Percentiles rank a stretch among this genome's conserved stretches.
Evolutionary conservation across 2,797 vertebrate genomes (phyloP).

Genomic region (Galagoides demidoff): DNA sequence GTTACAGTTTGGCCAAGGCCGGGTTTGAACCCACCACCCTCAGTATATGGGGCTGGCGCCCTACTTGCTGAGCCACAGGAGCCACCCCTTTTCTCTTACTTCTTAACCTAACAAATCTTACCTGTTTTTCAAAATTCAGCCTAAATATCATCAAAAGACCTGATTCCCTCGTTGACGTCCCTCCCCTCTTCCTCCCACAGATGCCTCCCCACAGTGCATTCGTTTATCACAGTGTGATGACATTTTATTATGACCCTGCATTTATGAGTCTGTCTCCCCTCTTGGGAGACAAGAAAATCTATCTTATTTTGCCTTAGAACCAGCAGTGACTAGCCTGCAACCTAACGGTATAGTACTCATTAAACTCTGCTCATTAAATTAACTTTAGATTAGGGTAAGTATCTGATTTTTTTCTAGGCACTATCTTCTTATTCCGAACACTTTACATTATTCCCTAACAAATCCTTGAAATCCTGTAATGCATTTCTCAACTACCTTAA

Average conservation of each 20-base stretch:
- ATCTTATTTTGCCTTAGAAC: neutral
- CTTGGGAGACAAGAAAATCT: neutral
- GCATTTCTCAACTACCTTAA: slow-evolving; percentile 9
- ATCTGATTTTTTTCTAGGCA: neutral
- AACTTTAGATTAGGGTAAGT: slow-evolving; percentile 25
- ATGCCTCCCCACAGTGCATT: no score
- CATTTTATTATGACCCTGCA: neutral
- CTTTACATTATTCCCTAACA: slow-evolving; percentile 20
- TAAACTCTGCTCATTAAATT: slow-evolving; percentile 28
- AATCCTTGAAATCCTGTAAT: slow-evolving; percentile 37
- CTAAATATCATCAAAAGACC: neutral
- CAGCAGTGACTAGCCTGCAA: neutral
- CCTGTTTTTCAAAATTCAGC: neutral
- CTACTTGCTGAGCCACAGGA: no score
- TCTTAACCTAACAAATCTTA: neutral
- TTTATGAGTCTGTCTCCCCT: neutral
- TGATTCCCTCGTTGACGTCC: neutral
- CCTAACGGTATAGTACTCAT: neutral
- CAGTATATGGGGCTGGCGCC: no score
- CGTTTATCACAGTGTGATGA: neutral
- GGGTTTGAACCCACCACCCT: no score
- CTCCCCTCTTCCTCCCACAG: neutral
- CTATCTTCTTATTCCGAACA: slow-evolving; percentile 29
- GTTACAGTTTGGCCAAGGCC: no score
- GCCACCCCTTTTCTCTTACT: neutral